A percentile compares a stretch with the other conserved stretches of the same genome.
Conservation (phyloP, 2,797 vertebrate genomes). For the Characodon lateralis region DNA sequence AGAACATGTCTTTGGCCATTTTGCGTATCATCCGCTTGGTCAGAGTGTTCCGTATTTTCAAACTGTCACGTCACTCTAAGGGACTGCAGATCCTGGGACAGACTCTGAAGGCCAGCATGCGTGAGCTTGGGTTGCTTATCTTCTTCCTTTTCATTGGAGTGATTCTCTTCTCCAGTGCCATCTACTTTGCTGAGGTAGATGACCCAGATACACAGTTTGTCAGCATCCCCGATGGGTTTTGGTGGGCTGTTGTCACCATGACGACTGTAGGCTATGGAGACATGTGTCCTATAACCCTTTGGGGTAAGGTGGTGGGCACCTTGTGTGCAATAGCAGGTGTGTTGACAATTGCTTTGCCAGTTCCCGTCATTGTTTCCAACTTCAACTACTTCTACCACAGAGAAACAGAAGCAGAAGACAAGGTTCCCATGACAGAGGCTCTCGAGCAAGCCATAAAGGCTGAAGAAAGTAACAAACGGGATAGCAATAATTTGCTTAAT, state of each 20-base stretch:
- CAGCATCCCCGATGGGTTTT: constrained; percentile 97
- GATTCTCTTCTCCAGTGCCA: constrained; percentile 95
- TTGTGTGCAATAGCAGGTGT: constrained; percentile 96
- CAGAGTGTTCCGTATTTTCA: constrained; percentile 95
- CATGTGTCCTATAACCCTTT: constrained; percentile 94
- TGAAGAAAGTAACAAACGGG: constrained; percentile 64
- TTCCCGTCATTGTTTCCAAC: constrained; percentile 97
- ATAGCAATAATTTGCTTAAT: constrained; percentile 85
- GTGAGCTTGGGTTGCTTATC: constrained; percentile 90
- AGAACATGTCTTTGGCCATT: constrained; percentile 96
- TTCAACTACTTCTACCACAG: constrained; percentile 99
- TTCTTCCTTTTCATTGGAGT: constrained; percentile 98
- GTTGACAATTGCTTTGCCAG: constrained; percentile 94
- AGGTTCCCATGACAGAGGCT: constrained; percentile 78
- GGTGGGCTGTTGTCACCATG: constrained; percentile 99
- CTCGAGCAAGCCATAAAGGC: constrained; percentile 76
- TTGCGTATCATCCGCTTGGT: constrained; percentile 93
- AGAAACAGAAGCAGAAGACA: constrained; percentile 93
- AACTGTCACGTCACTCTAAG: constrained; percentile 92
- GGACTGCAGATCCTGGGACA: constrained; percentile 92
- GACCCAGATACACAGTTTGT: constrained; percentile 94
- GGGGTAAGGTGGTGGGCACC: constrained; percentile 94
- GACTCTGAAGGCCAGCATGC: constrained; percentile 92
- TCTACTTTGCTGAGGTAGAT: constrained; percentile 95
- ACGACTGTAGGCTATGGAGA: constrained; percentile 97